These are phyloP conservation scores for Sebastes iracundus DNA, from an alignment of 2,797 vertebrate species.

Conservation along the genomic window DNA sequence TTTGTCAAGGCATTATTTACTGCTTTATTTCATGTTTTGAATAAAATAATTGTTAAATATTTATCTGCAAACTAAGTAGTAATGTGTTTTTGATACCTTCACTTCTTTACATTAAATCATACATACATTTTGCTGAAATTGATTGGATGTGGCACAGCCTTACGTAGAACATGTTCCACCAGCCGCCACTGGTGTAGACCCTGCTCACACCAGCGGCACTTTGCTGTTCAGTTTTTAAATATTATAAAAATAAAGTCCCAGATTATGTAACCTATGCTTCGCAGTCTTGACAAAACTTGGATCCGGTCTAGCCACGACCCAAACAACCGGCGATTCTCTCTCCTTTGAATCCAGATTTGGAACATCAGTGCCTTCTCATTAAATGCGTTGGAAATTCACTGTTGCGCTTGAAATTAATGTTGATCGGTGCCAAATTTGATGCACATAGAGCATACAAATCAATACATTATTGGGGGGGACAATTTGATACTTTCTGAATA, in stretches of 20 bases:
- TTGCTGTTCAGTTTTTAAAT: not conserved
- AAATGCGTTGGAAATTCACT: not conserved
- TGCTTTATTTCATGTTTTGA: too few relatives aligned
- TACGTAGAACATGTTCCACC: too few relatives aligned
- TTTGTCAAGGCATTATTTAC: too few relatives aligned
- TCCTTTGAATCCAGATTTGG: not conserved
- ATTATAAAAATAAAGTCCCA: not conserved
- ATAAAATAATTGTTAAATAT: too few relatives aligned
- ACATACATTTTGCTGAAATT: too few relatives aligned
- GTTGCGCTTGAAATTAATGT: not conserved
- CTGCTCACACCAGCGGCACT: not conserved
- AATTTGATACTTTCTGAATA: not conserved
- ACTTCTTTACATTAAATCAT: too few relatives aligned
- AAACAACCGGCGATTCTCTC: not conserved
- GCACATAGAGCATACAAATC: not conserved
- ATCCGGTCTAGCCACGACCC: not conserved
- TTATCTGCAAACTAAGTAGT: too few relatives aligned
- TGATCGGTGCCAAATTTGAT: not conserved
- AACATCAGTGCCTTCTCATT: not conserved
- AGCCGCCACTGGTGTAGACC: too few relatives aligned
- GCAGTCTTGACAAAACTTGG: not conserved
- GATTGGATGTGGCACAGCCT: too few relatives aligned
- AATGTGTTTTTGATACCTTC: too few relatives aligned
- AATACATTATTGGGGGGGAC: not conserved
- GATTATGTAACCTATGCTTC: not conserved